These are phyloP conservation scores for Camelus dromedarius DNA, from an alignment of 2,113 vertebrate genomes.

Conservation along the genomic window DNA sequence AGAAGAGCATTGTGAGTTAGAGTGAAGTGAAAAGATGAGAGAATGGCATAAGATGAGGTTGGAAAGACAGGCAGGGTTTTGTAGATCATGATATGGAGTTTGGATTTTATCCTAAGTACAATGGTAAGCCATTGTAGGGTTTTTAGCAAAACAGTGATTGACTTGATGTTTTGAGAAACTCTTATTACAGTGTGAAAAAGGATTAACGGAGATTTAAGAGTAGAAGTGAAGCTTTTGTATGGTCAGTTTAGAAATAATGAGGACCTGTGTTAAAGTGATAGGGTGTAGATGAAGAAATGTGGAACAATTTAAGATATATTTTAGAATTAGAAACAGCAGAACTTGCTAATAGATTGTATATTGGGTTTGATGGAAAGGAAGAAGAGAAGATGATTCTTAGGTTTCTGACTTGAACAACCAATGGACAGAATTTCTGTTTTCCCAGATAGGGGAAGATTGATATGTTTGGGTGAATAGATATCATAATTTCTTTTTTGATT, in stretches of 20 bases:
- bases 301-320: slow-evolving; percentile 11
- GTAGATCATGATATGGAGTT: slow-evolving; percentile 14
- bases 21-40: not conserved
- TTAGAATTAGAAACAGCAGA: not conserved
- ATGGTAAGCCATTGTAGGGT: not conserved
- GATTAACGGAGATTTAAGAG: not conserved
- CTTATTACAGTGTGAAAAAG: not conserved
- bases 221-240: slow-evolving; percentile 38
- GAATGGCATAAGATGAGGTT: not conserved
- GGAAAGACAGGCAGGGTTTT: slow-evolving; percentile 40
- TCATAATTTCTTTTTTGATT: not conserved
- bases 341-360: not conserved
- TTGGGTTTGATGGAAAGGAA: not conserved
- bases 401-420: slow-evolving; percentile 22
- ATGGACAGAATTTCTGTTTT: not conserved
- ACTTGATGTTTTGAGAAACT: slow-evolving; percentile 30
- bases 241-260: slow-evolving; percentile 24
- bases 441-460: not conserved
- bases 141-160: slow-evolving; percentile 43
- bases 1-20: not conserved
- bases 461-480: not conserved
- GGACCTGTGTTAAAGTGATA: not conserved
- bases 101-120: slow-evolving; percentile 35
- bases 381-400: not conserved
- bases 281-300: not conserved